phyloP scores from a whole-genome alignment of 2,797 vertebrate species.

The Clarias pachynema region DNA sequence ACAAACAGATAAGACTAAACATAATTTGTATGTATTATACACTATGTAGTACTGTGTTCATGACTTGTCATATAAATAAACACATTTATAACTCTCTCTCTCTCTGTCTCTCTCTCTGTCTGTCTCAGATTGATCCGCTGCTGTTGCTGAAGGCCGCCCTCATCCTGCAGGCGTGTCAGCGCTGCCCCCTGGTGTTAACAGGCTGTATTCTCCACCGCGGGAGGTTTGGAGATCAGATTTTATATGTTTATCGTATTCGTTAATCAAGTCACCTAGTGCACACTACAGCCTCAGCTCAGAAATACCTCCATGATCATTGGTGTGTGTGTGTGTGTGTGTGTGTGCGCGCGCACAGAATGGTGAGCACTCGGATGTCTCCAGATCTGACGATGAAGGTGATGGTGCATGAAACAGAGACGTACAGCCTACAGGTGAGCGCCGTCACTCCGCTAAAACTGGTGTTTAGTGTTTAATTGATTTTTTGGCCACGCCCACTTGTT shows the following conservation, averaged over 20 bases:
- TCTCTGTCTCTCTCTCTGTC: conserved; percentile 5
- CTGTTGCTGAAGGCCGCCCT: conserved; percentile 93
- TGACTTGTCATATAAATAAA: not conserved
- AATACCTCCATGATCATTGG: no score
- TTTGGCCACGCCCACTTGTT: no score
- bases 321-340: no score
- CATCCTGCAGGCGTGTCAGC: conserved; percentile 92
- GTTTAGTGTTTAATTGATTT: no score
- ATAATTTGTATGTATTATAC: not conserved
- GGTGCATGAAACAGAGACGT: no score
- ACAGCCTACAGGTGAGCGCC: no score
- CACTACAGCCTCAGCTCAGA: not conserved
- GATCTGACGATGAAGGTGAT: no score
- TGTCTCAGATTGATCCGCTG: conserved; percentile 88
- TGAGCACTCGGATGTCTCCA: no score
- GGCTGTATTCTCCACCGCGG: conserved; percentile 91
- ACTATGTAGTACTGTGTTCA: not conserved
- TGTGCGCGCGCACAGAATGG: no score
- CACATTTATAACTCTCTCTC: not conserved
- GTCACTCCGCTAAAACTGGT: no score
- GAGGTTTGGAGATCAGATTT: conserved; percentile 72
- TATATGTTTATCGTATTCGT: not conserved
- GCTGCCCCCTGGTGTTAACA: conserved; percentile 80
- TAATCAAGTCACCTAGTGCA: not conserved
- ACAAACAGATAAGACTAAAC: not conserved